Conservation (phyloP, 2,797 vertebrate species). For the Enteromius fasciolatus region DNA sequence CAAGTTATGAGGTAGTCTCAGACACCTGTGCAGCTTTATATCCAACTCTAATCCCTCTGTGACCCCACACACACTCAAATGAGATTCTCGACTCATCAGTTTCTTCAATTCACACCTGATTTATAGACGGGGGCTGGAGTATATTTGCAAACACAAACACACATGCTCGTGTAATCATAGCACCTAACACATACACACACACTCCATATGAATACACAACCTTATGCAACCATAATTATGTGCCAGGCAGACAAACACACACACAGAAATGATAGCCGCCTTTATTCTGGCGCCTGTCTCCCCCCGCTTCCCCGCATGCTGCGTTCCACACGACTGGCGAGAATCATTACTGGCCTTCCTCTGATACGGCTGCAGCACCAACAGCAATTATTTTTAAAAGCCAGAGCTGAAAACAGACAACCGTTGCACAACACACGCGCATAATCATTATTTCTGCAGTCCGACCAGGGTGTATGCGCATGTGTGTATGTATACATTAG, state of each 20-base stretch:
- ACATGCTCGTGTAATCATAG: conserved; percentile 26
- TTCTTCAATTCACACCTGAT: conserved; percentile 48
- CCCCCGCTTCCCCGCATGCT: conserved; percentile 50
- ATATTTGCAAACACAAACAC: conserved; percentile 53
- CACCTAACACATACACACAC: conserved; percentile 25
- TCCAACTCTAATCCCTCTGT: conserved; percentile 80
- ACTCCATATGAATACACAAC: conserved; percentile 30
- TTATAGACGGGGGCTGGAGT: conserved; percentile 24
- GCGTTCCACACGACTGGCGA: conserved; percentile 69
- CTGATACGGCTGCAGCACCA: conserved; percentile 74
- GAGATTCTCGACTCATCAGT: conserved; percentile 47
- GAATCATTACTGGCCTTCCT: conserved; percentile 78
- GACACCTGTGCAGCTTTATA: conserved; percentile 76
- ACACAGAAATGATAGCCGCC: conserved; percentile 36
- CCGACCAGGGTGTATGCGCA: neutral
- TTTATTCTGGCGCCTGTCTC: conserved; percentile 30
- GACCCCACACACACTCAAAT: conserved; percentile 60
- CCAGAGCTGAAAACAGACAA: conserved; percentile 69
- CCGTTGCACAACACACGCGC: conserved; percentile 64
- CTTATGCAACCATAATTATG: conserved; percentile 48
- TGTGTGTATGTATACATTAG: conserved; percentile 48
- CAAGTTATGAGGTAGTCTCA: conserved; percentile 63
- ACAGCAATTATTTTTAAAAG: conserved; percentile 83
- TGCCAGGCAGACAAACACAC: conserved; percentile 38
- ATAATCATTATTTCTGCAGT: conserved; percentile 73